phyloP scores from a whole-genome alignment of 1,140 invertebrate genomes.

The Orussus abietinus region DNA sequence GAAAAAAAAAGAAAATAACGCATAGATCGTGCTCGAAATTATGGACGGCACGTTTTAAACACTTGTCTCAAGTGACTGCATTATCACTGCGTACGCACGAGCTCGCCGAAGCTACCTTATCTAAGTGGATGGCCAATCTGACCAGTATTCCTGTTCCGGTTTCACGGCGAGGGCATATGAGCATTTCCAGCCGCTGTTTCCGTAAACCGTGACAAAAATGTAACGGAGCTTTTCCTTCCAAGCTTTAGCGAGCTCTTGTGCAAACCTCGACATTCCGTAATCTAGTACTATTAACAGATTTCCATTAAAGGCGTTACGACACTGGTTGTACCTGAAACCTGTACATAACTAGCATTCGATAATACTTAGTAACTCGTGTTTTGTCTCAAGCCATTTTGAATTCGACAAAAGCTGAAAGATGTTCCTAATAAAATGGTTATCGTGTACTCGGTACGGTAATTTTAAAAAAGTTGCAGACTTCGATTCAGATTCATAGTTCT shows the following conservation, averaged over 20 bases:
- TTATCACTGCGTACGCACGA: background rate
- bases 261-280: too few species aligned
- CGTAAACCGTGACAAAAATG: background rate
- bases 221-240: background rate
- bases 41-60: background rate
- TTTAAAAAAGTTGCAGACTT: background rate
- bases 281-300: background rate
- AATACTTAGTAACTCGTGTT: background rate
- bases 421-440: background rate
- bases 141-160: background rate
- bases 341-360: background rate
- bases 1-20: background rate
- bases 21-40: background rate
- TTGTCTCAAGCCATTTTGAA: background rate
- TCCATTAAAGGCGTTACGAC: background rate
- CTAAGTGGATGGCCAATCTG: background rate
- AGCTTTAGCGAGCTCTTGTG: too few species aligned
- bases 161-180: background rate
- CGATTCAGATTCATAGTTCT: background rate
- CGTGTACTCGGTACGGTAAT: background rate
- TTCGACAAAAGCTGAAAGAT: background rate
- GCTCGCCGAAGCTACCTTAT: conserved; percentile 1
- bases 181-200: background rate
- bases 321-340: background rate
- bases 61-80: background rate